Evolutionary conservation across 1,140 invertebrate species (phyloP), one percentile per base, ranked within the genome.

Genomic region (Acromyrmex charruanus): DNA sequence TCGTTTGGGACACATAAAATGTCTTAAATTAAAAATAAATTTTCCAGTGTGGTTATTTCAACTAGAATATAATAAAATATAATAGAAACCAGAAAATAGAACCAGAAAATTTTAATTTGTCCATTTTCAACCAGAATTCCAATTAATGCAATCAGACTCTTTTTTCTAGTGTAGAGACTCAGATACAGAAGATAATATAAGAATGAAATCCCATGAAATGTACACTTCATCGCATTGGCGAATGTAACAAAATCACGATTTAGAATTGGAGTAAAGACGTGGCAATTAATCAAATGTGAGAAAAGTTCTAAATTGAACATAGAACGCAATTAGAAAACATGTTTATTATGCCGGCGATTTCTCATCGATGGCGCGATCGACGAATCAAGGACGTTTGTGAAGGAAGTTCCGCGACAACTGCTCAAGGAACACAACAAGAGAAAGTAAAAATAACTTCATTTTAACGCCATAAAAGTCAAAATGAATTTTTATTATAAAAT

Each of bases 351-450:
- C n/a, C 9, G 10, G 49, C 18, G 25, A 65, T 63, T 77, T 77
- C 28, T 66, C 63, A 28, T n/a, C 31, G 77, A 4, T 66, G 12
- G 58, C 10, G 7, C 14, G 65, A 28, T 25, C 18, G 61, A 68
- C 14, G 63, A 21, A 51, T 51, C 39, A 74, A 84, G 69, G 39
- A 84, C 39, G 31, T 49, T 58, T n/a, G 14, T 14, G 69, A 59
- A 18, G 49, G 65, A 81, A 35, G 9, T 31, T 25, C 10, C 14
- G 2, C 10, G 35, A 44, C 53, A 44, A 25, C 55, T n/a, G 35
- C 10, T 7, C 39, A 44, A 44, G 39, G 9, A 44, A 44, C 9
- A 44, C 39, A 39, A 39, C 9, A 44, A 44, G 39, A 44, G 39
- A 44, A 44, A 44, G 39, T 44, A 44, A 44, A 44, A 44, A 44